A percentile compares a stretch with the other conserved stretches of the same genome.
These are phyloP conservation scores for Sorex maritimensis DNA, from an alignment of 2,797 vertebrate species.

Conservation along the genomic window DNA sequence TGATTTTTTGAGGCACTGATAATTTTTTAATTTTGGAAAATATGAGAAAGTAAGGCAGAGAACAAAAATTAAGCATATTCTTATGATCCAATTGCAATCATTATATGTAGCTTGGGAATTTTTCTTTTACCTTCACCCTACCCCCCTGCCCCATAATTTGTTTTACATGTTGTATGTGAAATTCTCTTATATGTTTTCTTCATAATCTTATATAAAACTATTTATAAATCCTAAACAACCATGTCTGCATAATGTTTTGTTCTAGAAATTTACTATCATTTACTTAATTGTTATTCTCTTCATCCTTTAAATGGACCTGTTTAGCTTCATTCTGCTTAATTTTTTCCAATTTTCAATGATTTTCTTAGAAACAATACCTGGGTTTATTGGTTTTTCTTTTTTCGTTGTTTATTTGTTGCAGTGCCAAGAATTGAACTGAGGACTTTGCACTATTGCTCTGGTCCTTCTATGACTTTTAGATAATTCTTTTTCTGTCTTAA, in stretches of 20 bases:
- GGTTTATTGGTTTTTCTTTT: no score
- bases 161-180: constrained; percentile 45
- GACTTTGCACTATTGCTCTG: no score
- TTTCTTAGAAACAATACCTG: constrained; percentile 64
- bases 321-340: constrained; percentile 28
- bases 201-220: constrained; percentile 45
- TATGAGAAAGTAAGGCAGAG: constrained; percentile 59
- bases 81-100: constrained; percentile 4
- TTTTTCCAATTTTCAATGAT: constrained; percentile 35
- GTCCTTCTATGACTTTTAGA: background rate
- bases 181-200: constrained; percentile 18
- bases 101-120: constrained; percentile 8
- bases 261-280: constrained; percentile 29
- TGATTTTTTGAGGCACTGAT: background rate
- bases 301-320: constrained; percentile 33
- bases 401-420: no score
- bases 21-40: constrained; percentile 76
- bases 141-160: background rate
- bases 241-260: background rate
- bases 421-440: no score
- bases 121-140: constrained; percentile 10
- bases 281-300: constrained; percentile 42
- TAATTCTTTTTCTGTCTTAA: constrained; percentile 34
- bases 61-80: constrained; percentile 65
- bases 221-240: constrained; percentile 50